Evolutionary conservation across 1,140 invertebrate species (phyloP).

Genomic region (Bicyclus anynana): DNA sequence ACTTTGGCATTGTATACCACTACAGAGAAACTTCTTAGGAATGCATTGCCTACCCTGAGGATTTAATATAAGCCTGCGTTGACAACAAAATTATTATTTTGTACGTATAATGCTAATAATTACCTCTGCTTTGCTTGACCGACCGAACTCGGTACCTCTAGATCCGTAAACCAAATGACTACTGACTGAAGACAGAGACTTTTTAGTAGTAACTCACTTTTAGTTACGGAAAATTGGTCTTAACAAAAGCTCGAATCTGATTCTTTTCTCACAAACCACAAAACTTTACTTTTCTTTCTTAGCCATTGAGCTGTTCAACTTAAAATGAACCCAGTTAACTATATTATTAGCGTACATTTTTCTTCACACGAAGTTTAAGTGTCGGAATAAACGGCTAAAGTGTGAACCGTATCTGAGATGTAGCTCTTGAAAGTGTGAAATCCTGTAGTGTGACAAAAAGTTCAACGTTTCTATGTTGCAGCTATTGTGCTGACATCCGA

Average conservation of each 20-base stretch:
- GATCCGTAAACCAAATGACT: too few species aligned
- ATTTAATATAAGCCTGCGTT: too few species aligned
- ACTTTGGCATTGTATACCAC: too few species aligned
- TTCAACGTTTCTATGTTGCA: constrained; percentile 25
- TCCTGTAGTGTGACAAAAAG: constrained; percentile 51
- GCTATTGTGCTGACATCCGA: neutral
- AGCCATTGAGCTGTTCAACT: neutral
- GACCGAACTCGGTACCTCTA: too few species aligned
- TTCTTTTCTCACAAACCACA: neutral
- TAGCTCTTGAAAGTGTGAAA: constrained; percentile 61
- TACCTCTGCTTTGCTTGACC: too few species aligned
- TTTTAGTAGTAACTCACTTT: too few species aligned
- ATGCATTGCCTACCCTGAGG: too few species aligned
- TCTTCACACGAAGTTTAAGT: neutral
- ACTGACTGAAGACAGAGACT: too few species aligned
- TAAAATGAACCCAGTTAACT: neutral
- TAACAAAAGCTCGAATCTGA: neutral
- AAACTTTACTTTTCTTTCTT: neutral
- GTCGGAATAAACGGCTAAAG: constrained; percentile 30
- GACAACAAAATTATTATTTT: too few species aligned
- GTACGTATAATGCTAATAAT: too few species aligned
- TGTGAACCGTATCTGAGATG: constrained; percentile 49
- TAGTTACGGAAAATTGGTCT: too few species aligned
- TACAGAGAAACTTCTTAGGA: too few species aligned
- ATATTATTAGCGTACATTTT: neutral